Conservation (phyloP, 2,797 vertebrate genomes). For the Enteromius paludinosus region DNA sequence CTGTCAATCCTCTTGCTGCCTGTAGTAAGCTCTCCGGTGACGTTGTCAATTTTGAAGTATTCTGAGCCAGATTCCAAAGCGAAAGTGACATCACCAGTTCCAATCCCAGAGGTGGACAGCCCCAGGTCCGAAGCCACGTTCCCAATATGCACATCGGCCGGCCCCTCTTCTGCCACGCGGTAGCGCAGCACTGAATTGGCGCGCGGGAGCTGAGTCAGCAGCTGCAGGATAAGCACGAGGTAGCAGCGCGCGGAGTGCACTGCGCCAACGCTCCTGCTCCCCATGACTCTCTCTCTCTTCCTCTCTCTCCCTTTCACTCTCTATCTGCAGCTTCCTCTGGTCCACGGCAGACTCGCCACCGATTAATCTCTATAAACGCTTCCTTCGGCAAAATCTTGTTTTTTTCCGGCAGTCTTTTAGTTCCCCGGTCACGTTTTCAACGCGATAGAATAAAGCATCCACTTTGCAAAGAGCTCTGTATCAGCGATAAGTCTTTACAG, state of each 20-base stretch:
- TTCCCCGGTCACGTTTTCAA: constrained; percentile 64
- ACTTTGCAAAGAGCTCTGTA: constrained; percentile 63
- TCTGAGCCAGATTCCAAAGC: constrained; percentile 95
- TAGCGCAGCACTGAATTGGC: constrained; percentile 92
- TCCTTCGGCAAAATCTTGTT: constrained; percentile 1
- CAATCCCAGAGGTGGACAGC: constrained; percentile 89
- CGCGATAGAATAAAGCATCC: constrained; percentile 52
- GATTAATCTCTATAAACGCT: constrained; percentile 14
- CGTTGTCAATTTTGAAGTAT: constrained; percentile 96
- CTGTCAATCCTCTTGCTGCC: constrained; percentile 91
- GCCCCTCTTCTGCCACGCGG: constrained; percentile 93
- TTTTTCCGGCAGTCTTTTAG: constrained; percentile 60
- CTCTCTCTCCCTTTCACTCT: constrained; percentile 56
- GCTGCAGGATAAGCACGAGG: constrained; percentile 81
- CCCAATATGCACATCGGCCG: constrained; percentile 91
- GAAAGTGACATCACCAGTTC: constrained; percentile 94
- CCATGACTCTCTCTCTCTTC: constrained; percentile 72
- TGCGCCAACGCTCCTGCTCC: constrained; percentile 78
- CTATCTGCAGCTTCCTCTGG: constrained; percentile 68
- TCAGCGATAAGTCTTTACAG: constrained; percentile 67
- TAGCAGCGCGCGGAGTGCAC: constrained; percentile 78
- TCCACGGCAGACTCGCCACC: constrained; percentile 58
- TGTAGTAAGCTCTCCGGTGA: constrained; percentile 95
- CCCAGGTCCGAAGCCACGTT: constrained; percentile 93
- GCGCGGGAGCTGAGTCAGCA: constrained; percentile 87